Conservation (phyloP, 2,113 vertebrate genomes). For the Cyprinodon variegatus region DNA sequence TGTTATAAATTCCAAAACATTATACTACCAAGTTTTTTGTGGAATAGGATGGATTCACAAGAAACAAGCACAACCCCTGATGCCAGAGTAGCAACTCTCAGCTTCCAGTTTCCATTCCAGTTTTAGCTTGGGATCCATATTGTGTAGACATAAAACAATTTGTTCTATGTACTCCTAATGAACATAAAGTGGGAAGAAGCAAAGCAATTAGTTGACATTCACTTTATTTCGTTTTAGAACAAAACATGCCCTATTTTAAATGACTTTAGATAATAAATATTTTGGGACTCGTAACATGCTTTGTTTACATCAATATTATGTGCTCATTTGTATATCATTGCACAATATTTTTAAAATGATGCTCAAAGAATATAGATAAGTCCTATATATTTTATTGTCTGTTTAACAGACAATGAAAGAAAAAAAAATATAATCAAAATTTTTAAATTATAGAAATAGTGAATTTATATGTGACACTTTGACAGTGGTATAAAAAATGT, state of each 20-base stretch:
- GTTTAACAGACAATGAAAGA: neutral
- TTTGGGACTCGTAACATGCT: neutral
- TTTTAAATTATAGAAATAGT: neutral
- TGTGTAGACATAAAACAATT: neutral
- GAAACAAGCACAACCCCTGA: too few species aligned
- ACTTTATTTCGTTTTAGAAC: neutral
- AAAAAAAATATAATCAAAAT: neutral
- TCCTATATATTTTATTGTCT: too few species aligned
- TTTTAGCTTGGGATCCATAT: neutral
- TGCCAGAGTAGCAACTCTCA: neutral
- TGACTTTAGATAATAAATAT: neutral
- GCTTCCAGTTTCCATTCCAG: neutral
- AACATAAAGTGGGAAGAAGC: neutral
- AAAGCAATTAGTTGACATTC: neutral
- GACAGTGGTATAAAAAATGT: neutral
- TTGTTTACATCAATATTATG: neutral
- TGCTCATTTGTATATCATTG: neutral
- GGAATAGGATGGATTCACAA: neutral
- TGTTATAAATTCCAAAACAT: too few species aligned
- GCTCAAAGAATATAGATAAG: too few species aligned
- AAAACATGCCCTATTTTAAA: neutral
- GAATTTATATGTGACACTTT: neutral
- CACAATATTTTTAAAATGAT: too few species aligned
- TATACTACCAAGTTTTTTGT: neutral
- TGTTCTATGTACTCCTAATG: neutral